These are phyloP conservation scores for Coptotermes formosanus DNA, from an alignment of 1,140 invertebrate species.

Conservation along the genomic window DNA sequence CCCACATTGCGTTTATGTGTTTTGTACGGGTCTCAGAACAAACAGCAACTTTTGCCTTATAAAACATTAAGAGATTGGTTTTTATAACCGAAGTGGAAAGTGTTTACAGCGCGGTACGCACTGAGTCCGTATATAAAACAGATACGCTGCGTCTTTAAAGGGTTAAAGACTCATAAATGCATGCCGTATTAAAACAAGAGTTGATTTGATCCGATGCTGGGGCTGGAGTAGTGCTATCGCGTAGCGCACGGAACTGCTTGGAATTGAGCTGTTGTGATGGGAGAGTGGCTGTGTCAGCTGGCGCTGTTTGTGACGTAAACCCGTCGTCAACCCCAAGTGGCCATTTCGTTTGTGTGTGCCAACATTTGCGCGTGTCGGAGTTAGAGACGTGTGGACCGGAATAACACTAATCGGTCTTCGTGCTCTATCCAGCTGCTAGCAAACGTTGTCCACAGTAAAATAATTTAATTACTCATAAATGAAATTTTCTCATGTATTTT, in stretches of 20 bases:
- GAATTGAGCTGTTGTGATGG: neutral
- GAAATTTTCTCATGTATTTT: neutral
- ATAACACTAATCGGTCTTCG: neutral
- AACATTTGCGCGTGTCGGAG: neutral
- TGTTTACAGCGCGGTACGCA: too few relatives aligned
- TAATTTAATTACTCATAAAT: neutral
- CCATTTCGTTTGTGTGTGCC: neutral
- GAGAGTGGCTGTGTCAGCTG: neutral
- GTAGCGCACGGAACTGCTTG: neutral
- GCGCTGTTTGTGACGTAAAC: neutral
- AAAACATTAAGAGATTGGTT: too few relatives aligned
- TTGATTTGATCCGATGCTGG: too few relatives aligned
- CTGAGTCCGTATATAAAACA: too few relatives aligned
- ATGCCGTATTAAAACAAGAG: too few relatives aligned
- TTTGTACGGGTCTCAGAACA: too few relatives aligned
- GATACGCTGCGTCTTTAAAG: too few relatives aligned
- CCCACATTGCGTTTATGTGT: too few relatives aligned
- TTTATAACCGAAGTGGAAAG: too few relatives aligned
- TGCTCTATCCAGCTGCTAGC: neutral
- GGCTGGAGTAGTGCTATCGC: too few relatives aligned
- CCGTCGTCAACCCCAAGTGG: neutral
- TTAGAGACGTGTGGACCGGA: neutral
- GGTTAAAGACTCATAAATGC: too few relatives aligned
- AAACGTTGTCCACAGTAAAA: neutral
- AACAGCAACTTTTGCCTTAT: too few relatives aligned